These are phyloP conservation scores for Acanthosepion pharaonis DNA, from an alignment of 2,888 invertebrate genomes.

Conservation along the genomic window DNA sequence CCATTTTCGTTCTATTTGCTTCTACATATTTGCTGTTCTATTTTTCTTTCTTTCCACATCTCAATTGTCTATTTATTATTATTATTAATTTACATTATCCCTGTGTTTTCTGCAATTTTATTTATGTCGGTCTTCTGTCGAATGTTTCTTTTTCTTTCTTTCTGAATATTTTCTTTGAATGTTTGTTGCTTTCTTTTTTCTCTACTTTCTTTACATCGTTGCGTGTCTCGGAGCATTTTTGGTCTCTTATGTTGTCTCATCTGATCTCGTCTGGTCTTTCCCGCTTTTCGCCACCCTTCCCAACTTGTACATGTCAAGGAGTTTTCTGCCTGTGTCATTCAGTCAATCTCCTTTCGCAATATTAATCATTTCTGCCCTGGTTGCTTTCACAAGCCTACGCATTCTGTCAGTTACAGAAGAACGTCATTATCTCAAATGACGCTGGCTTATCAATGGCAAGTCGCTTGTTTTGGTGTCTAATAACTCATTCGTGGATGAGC, in stretches of 20 bases:
- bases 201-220: neutral
- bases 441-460: conserved; percentile 9
- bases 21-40: no score
- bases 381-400: conserved; percentile 13
- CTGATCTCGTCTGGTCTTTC: conserved; percentile 22
- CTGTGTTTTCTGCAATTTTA: no score
- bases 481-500: conserved; percentile 23
- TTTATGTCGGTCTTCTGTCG: no score
- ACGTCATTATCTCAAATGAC: conserved; percentile 33
- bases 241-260: neutral
- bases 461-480: neutral
- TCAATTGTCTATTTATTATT: no score
- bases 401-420: neutral
- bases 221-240: conserved; percentile 12
- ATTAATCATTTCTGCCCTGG: conserved; percentile 33
- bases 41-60: no score
- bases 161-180: neutral
- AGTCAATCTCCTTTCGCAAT: conserved; percentile 21
- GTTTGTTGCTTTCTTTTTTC: neutral
- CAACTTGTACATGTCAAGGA: conserved; percentile 20
- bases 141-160: neutral
- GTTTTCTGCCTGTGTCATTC: conserved; percentile 23
- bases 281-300: neutral
- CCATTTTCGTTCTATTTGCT: no score
- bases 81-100: no score